Evolutionary conservation across 1,140 invertebrate genomes (phyloP).

Genomic region (Anthonomus grandis): DNA sequence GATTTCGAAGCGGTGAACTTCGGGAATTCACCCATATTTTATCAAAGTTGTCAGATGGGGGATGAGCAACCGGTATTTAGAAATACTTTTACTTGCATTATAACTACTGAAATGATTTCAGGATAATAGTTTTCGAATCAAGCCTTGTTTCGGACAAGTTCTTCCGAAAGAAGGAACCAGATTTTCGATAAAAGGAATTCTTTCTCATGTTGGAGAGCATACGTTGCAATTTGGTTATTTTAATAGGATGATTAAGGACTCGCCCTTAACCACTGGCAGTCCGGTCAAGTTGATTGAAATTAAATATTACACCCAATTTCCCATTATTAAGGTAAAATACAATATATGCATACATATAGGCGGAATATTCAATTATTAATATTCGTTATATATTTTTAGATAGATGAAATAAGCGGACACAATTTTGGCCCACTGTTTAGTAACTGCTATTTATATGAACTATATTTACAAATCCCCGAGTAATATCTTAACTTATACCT

Average conservation of each 20-base stretch:
- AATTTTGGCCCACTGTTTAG: slow-evolving; percentile 18
- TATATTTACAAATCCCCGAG: not conserved
- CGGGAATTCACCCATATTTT: slow-evolving; percentile 7
- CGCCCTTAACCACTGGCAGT: slow-evolving; percentile 3
- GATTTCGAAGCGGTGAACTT: slow-evolving; percentile 19
- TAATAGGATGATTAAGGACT: slow-evolving; percentile 13
- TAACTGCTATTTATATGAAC: slow-evolving; percentile 4
- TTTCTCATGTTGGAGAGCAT: not conserved
- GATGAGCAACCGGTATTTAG: not conserved
- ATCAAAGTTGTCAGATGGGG: not conserved
- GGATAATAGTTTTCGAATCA: slow-evolving; percentile 8
- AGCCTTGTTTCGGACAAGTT: slow-evolving; percentile 14
- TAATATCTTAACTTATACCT: not conserved
- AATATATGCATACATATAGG: too few species aligned
- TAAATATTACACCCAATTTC: slow-evolving; percentile 13
- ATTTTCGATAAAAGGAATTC: slow-evolving; percentile 2
- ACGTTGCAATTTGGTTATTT: slow-evolving; percentile 14
- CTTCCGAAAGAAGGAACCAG: not conserved
- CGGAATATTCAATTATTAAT: not conserved
- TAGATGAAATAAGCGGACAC: slow-evolving; percentile 19
- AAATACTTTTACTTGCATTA: slow-evolving; percentile 5
- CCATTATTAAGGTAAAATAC: slow-evolving; percentile 11
- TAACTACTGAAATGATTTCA: not conserved
- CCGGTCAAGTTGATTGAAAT: slow-evolving; percentile 3
- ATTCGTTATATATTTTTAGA: slow-evolving; percentile 4